These are phyloP conservation scores for Scolopax rusticola DNA, from an alignment of 2,797 vertebrate genomes.

Conservation along the genomic window DNA sequence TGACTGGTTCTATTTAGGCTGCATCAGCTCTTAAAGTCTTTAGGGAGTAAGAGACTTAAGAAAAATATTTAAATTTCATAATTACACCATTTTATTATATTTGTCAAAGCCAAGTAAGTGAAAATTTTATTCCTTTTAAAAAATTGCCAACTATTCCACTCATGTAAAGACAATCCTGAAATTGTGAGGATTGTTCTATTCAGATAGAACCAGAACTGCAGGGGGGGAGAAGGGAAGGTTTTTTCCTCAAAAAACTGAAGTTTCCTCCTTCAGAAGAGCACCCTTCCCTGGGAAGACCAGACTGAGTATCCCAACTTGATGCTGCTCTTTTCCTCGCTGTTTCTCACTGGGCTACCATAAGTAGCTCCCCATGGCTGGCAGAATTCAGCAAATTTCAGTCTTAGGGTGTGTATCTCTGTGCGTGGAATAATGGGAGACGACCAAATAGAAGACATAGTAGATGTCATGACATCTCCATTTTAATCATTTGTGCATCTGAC, in stretches of 20 bases:
- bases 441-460: neutral
- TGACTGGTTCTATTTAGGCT: neutral
- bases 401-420: neutral
- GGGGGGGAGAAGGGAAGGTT: neutral
- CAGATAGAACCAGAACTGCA: neutral
- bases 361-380: neutral
- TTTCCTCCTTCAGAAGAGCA: neutral
- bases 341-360: neutral
- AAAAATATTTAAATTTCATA: neutral
- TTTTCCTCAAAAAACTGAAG: neutral
- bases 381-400: neutral
- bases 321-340: neutral
- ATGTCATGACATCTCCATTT: neutral
- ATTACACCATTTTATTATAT: neutral
- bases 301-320: neutral
- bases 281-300: neutral
- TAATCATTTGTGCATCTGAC: neutral
- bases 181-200: neutral
- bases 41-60: neutral
- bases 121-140: neutral
- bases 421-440: fast-evolving
- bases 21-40: neutral
- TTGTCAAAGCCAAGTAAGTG: neutral
- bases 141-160: neutral
- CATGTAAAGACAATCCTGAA: neutral